Evolutionary conservation across 2,113 vertebrate species (phyloP).

Genomic region (Oncorhynchus nerka): DNA sequence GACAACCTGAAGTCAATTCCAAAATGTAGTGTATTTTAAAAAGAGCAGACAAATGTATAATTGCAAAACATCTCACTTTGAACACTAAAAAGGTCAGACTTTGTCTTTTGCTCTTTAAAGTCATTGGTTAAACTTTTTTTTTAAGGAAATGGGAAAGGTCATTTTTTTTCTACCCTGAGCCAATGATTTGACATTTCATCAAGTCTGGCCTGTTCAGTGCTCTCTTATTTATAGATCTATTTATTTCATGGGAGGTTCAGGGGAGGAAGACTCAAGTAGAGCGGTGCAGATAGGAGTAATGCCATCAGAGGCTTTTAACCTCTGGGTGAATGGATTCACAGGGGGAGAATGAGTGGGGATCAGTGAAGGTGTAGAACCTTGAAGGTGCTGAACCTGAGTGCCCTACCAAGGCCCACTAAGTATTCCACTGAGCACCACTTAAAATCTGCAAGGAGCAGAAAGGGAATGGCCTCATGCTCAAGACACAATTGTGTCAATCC

Average conservation of each 20-base stretch:
- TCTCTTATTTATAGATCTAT: background rate
- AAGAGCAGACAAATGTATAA: background rate
- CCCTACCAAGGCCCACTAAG: background rate
- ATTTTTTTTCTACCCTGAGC: background rate
- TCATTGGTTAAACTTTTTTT: background rate
- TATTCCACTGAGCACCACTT: background rate
- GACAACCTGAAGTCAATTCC: background rate
- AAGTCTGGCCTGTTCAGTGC: background rate
- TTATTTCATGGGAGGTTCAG: background rate
- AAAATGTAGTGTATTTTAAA: background rate
- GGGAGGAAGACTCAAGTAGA: background rate
- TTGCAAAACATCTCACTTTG: background rate
- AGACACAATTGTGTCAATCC: background rate
- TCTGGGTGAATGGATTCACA: background rate
- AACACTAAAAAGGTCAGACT: background rate
- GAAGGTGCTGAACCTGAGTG: background rate
- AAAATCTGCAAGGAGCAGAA: background rate
- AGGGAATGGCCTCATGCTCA: background rate
- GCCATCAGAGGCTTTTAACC: conserved; percentile 5
- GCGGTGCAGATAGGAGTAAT: background rate
- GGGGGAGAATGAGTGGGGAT: background rate
- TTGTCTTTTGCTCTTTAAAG: background rate
- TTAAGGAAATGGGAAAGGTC: background rate
- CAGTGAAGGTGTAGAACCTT: background rate
- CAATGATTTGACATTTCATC: too few relatives aligned